phyloP scores from a whole-genome alignment of 2,113 vertebrate genomes.

The Lophura nycthemera region DNA sequence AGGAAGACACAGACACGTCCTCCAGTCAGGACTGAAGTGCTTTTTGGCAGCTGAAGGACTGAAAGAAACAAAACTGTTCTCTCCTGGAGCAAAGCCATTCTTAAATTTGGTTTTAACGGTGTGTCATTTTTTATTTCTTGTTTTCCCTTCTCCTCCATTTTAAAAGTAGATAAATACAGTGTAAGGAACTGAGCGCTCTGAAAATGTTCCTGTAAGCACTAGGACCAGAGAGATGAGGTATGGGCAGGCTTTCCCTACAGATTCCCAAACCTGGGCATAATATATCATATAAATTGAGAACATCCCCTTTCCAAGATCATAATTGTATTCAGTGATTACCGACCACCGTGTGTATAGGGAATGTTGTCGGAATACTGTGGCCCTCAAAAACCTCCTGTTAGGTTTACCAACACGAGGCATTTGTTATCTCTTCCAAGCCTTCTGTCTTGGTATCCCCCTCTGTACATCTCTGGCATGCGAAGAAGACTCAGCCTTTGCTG shows the following conservation, averaged over 20 bases:
- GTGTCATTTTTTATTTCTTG: not conserved
- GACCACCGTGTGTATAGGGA: not conserved
- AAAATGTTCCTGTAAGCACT: not conserved
- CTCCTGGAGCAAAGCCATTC: not conserved
- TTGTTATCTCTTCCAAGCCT: not conserved
- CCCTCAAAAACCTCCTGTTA: not conserved
- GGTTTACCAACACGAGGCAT: not conserved
- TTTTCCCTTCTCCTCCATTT: not conserved
- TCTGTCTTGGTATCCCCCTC: not conserved
- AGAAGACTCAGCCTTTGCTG: not conserved
- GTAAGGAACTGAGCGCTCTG: not conserved
- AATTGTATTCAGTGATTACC: accelerated
- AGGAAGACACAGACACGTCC: not conserved
- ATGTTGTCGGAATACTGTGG: not conserved
- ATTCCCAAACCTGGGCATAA: not conserved
- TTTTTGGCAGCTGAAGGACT: not conserved
- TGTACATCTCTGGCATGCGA: not conserved
- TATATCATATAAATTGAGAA: not conserved
- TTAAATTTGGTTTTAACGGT: not conserved
- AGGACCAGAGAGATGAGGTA: not conserved
- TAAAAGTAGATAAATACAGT: not conserved
- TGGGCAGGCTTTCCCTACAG: not conserved
- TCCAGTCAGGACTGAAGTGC: not conserved
- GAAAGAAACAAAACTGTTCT: not conserved
- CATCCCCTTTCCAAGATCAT: not conserved